These are phyloP conservation scores for Corella eumyota DNA, from an alignment of 23 tunicate species.

Conservation along the genomic window DNA sequence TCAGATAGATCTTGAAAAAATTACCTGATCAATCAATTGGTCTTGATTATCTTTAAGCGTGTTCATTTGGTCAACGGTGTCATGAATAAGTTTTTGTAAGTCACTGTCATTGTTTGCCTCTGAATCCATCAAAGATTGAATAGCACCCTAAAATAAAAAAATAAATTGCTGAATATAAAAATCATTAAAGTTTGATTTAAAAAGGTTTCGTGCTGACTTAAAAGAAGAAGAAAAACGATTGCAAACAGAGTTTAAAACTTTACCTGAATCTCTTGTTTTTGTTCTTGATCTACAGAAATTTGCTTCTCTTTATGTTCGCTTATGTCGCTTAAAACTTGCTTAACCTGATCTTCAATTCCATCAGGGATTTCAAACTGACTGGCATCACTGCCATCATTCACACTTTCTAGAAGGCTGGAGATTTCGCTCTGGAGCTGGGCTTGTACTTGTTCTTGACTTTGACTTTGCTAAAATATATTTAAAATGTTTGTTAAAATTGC, in stretches of 20 bases:
- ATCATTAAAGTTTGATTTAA: no score
- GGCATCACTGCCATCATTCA: no score
- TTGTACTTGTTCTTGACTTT: constrained; percentile 3
- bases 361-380: neutral
- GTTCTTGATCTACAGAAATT: no score
- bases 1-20: neutral
- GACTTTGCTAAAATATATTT: no score
- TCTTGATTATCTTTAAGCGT: constrained; percentile 25
- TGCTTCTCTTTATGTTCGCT: neutral
- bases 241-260: no score
- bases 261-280: no score
- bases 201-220: no score
- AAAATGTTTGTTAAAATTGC: no score
- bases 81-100: constrained; percentile 5
- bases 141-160: constrained; percentile 16
- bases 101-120: neutral
- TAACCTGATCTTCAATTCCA: neutral
- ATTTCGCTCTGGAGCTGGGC: constrained; percentile 20
- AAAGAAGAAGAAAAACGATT: no score
- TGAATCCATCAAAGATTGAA: constrained; percentile 7
- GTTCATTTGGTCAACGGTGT: constrained; percentile 19
- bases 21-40: constrained; percentile 27
- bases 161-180: neutral
- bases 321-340: neutral
- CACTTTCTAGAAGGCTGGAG: neutral